A percentile compares a stretch with the other conserved stretches of the same genome.
Conservation (phyloP, 2,888 invertebrate species). For the Crocallis elinguaria region DNA sequence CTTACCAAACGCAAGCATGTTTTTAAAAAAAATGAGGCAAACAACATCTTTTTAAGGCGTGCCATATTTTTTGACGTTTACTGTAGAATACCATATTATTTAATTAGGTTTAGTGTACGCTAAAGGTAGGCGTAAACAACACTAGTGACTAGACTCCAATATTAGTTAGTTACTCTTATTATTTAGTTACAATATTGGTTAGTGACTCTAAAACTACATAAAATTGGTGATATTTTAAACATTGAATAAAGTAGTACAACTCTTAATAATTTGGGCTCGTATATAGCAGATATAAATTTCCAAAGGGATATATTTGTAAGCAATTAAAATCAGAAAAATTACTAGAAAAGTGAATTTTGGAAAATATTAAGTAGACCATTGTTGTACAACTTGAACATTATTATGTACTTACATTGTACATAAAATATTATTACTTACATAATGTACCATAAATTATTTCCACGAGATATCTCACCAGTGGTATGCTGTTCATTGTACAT, state of each 20-base stretch:
- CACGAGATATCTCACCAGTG: no score
- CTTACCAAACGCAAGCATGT: no score
- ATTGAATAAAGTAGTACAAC: slow-evolving; percentile 17
- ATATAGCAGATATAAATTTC: slow-evolving; percentile 32
- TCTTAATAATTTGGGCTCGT: slow-evolving; percentile 24
- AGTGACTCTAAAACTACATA: slow-evolving; percentile 45
- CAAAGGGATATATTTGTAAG: slow-evolving; percentile 25
- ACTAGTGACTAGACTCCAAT: slow-evolving; percentile 48
- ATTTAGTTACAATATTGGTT: no score
- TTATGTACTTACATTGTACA: no score
- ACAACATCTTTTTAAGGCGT: not conserved
- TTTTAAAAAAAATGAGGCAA: not conserved
- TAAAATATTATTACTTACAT: no score
- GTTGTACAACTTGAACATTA: no score
- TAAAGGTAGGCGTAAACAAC: slow-evolving; percentile 45
- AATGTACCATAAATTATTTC: no score
- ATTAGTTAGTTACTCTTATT: slow-evolving; percentile 41
- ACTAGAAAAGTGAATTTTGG: slow-evolving; percentile 27
- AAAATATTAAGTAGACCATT: not conserved
- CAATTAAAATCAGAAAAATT: slow-evolving; percentile 29
- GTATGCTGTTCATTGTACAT: no score
- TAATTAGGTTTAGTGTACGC: slow-evolving; percentile 54
- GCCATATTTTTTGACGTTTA: not conserved
- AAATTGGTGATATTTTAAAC: slow-evolving; percentile 40
- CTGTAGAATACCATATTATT: slow-evolving; percentile 6